Evolutionary conservation across 2,888 invertebrate species (phyloP).

Genomic region (Nineta flava): DNA sequence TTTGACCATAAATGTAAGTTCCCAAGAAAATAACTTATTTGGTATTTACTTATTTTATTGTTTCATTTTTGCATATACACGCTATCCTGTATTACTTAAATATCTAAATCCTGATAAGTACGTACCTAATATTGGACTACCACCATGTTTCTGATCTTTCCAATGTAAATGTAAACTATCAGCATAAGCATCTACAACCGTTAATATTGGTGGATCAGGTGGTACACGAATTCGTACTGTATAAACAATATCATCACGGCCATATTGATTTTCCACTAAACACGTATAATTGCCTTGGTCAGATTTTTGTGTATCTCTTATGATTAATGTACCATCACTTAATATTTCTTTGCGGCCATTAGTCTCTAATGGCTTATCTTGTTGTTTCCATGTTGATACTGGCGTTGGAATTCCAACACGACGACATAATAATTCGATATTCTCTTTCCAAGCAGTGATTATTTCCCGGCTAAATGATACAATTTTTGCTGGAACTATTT

Average conservation of each 20-base stretch:
- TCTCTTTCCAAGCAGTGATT: constrained; percentile 75
- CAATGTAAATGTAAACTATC: constrained; percentile 70
- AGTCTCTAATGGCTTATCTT: constrained; percentile 56
- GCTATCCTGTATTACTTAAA: not conserved
- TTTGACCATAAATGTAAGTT: too few relatives aligned
- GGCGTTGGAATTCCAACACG: constrained; percentile 73
- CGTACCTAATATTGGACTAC: constrained; percentile 53
- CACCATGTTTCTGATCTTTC: constrained; percentile 67
- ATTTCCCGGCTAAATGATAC: constrained; percentile 72
- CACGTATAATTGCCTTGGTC: constrained; percentile 88
- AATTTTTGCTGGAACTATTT: constrained; percentile 65
- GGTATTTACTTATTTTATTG: too few relatives aligned
- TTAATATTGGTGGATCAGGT: constrained; percentile 69
- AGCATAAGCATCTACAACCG: constrained; percentile 66
- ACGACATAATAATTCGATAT: constrained; percentile 65
- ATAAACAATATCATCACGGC: constrained; percentile 69
- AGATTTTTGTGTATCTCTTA: constrained; percentile 60
- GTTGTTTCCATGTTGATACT: constrained; percentile 61
- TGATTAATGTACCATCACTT: constrained; percentile 55
- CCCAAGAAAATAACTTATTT: too few relatives aligned
- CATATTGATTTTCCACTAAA: constrained; percentile 67
- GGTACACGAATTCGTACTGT: constrained; percentile 61
- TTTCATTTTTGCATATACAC: too few relatives aligned
- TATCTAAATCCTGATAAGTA: not conserved
- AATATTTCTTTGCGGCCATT: constrained; percentile 48